Evolutionary conservation across 2,888 invertebrate species (phyloP), one percentile per base, ranked within the genome.

Genomic region (Drepanosiphum platanoidis): DNA sequence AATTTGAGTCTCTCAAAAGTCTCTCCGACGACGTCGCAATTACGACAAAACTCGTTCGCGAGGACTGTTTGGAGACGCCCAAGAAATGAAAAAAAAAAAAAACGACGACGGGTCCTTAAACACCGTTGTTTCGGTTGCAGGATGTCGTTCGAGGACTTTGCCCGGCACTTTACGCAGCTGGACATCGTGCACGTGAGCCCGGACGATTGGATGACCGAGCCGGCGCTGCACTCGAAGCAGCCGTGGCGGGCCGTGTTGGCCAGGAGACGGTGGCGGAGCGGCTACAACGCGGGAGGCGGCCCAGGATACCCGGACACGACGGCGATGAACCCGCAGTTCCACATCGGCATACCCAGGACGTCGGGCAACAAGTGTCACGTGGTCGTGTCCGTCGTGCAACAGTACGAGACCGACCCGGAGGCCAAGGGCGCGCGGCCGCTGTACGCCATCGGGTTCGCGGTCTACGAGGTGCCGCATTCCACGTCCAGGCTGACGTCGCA

Each of bases 131-230:
- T 86, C 32, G 81, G 22, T 87, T 87, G 81, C 89, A 93, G 93
- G 94, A 93, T 95, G 93, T 92, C 93, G 27, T 93, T 94, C 89
- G 92, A 91, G 79, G 94, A 94, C 89, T 94, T 94, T 89, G 91
- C 92, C 78, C 90, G 91, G 27, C 92, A 92, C 89, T 94, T 94
- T 90, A 92, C 92, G 3, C 92, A 93, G 88, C 90, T 94, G 88
- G 93, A 94, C 89, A 91, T 95, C 88, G 94, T 94, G 87, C 94
- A 94, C 89, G 92, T 94, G 87, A 94, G 94, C 15, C 95, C 94
- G 22, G 95, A 95, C 89, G 94, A 94, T 89, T 94, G 94, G 94
- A 91, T 93, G 92, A 90, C 91, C 88, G 94, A 94, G 89, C 91
- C 92, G 30, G 92, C 93, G 58, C 91, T 94, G 87, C 93, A 93